Evolutionary conservation across 2,888 invertebrate species (phyloP).

Genomic region (Stenodema calcarata): DNA sequence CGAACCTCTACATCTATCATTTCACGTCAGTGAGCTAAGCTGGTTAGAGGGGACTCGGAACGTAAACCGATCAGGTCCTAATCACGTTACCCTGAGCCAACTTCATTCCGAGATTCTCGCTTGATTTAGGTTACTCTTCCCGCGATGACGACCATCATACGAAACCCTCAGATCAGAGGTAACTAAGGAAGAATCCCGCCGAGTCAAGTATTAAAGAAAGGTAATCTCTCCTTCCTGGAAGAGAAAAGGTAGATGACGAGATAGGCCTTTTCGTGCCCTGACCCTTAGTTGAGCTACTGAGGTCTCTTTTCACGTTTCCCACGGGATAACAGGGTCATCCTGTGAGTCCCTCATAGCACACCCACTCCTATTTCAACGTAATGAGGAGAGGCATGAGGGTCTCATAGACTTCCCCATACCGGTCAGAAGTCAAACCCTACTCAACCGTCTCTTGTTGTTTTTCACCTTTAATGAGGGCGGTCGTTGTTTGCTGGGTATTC

Average conservation of each 20-base stretch:
- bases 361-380: neutral
- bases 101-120: conserved; percentile 30
- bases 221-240: neutral
- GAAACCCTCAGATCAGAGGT: conserved; percentile 19
- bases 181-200: conserved; percentile 16
- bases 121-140: conserved; percentile 9
- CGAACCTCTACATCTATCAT: neutral
- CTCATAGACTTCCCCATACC: neutral
- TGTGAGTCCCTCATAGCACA: neutral
- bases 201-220: conserved; percentile 16
- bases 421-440: neutral
- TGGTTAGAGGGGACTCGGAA: conserved; percentile 23
- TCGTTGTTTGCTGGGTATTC: too few species aligned
- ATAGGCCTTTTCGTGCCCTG: neutral
- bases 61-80: conserved; percentile 31
- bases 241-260: neutral
- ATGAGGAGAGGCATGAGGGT: neutral
- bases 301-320: neutral
- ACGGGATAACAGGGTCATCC: neutral
- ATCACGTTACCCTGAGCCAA: conserved; percentile 27
- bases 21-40: conserved; percentile 27
- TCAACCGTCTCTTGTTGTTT: neutral
- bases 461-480: neutral
- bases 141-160: conserved; percentile 13
- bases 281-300: neutral